phyloP scores from a whole-genome alignment of 2,888 invertebrate species.

The Cosmorhoe ocellata region DNA sequence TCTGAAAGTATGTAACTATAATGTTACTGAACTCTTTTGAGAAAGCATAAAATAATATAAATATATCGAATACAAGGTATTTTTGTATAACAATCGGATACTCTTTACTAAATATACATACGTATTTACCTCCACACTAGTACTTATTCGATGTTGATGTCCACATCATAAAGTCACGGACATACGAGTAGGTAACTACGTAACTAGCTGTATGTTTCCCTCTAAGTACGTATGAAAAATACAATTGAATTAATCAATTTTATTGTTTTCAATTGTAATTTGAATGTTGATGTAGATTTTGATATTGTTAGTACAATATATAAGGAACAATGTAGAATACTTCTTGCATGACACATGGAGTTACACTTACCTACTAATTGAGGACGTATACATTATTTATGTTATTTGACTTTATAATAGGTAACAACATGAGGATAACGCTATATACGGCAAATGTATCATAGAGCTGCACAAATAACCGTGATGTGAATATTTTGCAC shows the following conservation, averaged over 20 bases:
- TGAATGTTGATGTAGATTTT: constrained; percentile 30
- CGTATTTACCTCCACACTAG: too few relatives aligned
- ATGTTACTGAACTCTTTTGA: too few relatives aligned
- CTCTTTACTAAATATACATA: too few relatives aligned
- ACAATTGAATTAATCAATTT: constrained; percentile 45
- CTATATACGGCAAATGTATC: constrained; percentile 7
- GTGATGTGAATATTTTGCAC: neutral
- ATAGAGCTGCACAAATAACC: neutral
- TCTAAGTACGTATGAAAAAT: constrained; percentile 9
- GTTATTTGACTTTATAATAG: constrained; percentile 12
- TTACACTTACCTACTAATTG: constrained; percentile 1
- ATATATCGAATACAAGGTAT: too few relatives aligned
- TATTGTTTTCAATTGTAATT: constrained; percentile 45
- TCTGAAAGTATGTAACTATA: too few relatives aligned
- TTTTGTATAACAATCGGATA: too few relatives aligned
- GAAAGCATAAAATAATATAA: too few relatives aligned
- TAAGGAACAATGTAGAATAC: constrained; percentile 33
- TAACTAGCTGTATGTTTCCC: too few relatives aligned
- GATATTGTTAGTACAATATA: constrained; percentile 41
- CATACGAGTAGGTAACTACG: too few relatives aligned
- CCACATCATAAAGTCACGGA: too few relatives aligned
- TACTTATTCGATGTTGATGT: too few relatives aligned
- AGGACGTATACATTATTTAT: constrained; percentile 1
- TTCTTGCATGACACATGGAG: constrained; percentile 2
- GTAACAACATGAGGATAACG: constrained; percentile 3